phyloP scores from a whole-genome alignment of 2,888 invertebrate species.

The Cryptops parisi region DNA sequence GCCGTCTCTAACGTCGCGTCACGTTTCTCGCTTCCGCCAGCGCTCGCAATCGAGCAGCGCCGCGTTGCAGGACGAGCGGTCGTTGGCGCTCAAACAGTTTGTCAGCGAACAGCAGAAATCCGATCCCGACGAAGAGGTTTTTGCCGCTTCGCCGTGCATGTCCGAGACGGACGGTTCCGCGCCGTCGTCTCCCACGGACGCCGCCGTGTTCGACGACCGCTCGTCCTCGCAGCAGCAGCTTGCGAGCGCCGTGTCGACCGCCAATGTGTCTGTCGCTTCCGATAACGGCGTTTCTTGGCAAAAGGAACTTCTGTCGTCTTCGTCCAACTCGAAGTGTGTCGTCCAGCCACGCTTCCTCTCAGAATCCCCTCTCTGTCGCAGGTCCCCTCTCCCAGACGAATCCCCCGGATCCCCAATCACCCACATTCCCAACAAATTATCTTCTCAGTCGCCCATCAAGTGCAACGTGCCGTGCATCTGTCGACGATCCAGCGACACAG shows the following conservation, averaged over 20 bases:
- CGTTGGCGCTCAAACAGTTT: not conserved
- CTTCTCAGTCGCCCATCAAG: constrained; percentile 43
- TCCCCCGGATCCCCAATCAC: constrained; percentile 25
- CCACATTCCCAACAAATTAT: constrained; percentile 31
- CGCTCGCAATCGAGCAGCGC: constrained; percentile 8
- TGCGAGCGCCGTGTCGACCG: too few species aligned
- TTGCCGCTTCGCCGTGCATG: not conserved
- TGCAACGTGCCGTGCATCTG: constrained; percentile 36
- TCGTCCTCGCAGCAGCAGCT: too few species aligned
- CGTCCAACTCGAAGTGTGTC: not conserved
- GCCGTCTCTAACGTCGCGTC: constrained; percentile 15
- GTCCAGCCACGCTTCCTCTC: not conserved
- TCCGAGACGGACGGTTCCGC: not conserved
- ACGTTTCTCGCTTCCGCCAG: not conserved
- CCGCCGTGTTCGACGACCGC: not conserved
- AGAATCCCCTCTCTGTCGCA: constrained; percentile 19
- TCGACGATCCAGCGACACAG: constrained; percentile 81
- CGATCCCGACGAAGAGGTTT: constrained; percentile 1
- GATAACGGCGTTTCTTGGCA: too few species aligned
- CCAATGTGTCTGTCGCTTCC: not conserved
- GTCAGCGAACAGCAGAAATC: too few species aligned
- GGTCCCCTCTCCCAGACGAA: constrained; percentile 30
- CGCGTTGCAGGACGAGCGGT: not conserved
- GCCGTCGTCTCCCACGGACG: not conserved
- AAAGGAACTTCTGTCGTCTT: too few species aligned